Base-by-base conservation (phyloP, 2,113 vertebrate species). In the Salvelinus alpinus region DNA sequence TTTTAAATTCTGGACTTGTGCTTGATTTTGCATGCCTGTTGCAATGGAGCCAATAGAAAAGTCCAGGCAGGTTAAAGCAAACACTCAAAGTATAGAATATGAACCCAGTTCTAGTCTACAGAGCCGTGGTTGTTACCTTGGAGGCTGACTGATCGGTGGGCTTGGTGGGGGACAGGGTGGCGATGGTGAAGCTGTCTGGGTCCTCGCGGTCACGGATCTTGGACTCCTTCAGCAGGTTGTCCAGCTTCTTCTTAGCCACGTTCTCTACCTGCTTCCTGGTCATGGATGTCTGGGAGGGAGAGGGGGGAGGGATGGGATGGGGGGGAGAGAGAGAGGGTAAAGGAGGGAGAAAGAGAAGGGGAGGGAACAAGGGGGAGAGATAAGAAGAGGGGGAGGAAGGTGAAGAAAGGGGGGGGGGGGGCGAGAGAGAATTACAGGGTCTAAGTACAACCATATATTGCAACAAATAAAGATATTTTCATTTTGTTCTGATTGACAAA, bases 191-290 rank as follows among this genome's bases (percentile, higher is more conserved):
- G 87, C 93, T 96, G 57, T 95, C 95, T 0, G 95, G 95, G 79
- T 99, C 98, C 81, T 99, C 98, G 34, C 96, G 88, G 90, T 98
- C 97, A 11, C 97, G 92, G 82, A 96, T 97, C 93, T 96, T 97
- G 0, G 97, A 97, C 91, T 99, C 97, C 82, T 99, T 99, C 93
- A 98, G 94, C 71, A 99, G 89, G 2, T 93, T 96, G 84, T 99
- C 98, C 64, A 99, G 89, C 48, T 96, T 98, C 87, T 95, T 97
- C 91, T 98, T 99, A 11, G 98, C 97, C 29, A 98, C 93, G 71
- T 94, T 96, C 88, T 99, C 98, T 80, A 98, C 95, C 64, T 95
- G 96, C 76, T 97, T 99, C 87, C 96, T 92, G 57, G 95, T 96
- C 75, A 93, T 89, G n/a, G 96, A 94, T 0, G 94, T 97, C 98